Evolutionary conservation across 2,888 invertebrate species (phyloP).

Genomic region (Nasonovia ribisnigri): DNA sequence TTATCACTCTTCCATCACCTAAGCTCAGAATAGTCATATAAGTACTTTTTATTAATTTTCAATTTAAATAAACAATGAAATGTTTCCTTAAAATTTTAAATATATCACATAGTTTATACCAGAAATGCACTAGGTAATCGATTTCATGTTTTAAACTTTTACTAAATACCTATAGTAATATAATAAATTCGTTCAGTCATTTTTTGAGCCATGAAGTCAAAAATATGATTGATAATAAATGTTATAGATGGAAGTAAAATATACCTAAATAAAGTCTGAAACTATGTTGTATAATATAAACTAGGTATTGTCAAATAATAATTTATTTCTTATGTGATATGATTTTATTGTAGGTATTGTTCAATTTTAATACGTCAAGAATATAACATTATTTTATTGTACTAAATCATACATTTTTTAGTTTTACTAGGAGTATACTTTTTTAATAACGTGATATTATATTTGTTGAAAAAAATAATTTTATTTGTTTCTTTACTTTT

Average conservation of each 20-base stretch:
- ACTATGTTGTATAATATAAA: neutral
- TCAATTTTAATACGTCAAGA: neutral
- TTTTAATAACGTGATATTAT: neutral
- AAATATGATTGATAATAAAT: neutral
- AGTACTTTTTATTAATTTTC: no score
- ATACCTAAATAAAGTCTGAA: neutral
- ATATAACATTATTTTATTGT: neutral
- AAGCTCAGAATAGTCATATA: no score
- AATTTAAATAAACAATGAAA: neutral
- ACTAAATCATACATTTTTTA: neutral
- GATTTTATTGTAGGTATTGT: neutral
- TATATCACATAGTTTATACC: neutral
- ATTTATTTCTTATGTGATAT: neutral
- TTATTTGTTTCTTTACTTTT: neutral
- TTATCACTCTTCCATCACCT: no score
- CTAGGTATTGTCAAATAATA: neutral
- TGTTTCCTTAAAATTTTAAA: neutral
- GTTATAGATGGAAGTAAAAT: neutral
- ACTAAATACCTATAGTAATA: neutral
- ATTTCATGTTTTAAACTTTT: neutral
- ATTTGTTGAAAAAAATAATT: neutral
- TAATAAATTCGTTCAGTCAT: neutral
- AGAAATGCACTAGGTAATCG: neutral
- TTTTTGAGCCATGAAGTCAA: neutral
- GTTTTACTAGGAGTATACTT: neutral